These are phyloP conservation scores for Sterrhoptilus dennistouni DNA, from an alignment of 2,113 vertebrate genomes.

Conservation along the genomic window DNA sequence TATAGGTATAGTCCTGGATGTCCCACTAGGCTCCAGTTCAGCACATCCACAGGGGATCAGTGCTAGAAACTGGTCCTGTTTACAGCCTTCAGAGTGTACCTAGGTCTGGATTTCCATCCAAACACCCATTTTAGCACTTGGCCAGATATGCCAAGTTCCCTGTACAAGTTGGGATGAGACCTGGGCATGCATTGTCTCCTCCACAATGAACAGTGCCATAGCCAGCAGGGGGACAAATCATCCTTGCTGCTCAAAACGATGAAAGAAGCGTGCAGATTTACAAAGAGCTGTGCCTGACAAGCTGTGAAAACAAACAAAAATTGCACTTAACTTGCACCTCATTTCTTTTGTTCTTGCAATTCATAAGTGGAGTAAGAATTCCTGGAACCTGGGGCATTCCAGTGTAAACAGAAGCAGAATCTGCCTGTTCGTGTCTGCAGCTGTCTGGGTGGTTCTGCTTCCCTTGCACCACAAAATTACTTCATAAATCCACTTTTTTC, in stretches of 20 bases:
- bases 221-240: fast-evolving
- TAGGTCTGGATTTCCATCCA: background rate
- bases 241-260: fast-evolving
- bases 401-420: background rate
- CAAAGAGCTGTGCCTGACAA: background rate
- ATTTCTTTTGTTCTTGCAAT: background rate
- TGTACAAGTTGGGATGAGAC: background rate
- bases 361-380: background rate
- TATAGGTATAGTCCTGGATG: background rate
- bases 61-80: background rate
- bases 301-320: background rate
- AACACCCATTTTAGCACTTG: background rate
- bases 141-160: background rate
- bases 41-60: background rate
- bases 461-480: background rate
- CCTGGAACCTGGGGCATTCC: background rate
- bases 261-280: background rate
- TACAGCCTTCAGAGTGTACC: background rate
- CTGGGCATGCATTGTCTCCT: background rate
- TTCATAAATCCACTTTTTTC: background rate
- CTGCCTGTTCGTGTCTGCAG: background rate
- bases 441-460: background rate
- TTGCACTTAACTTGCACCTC: background rate
- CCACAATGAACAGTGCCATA: fast-evolving
- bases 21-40: background rate